phyloP scores from a whole-genome alignment of 1,140 invertebrate genomes.

The Steinernema feltiae region DNA sequence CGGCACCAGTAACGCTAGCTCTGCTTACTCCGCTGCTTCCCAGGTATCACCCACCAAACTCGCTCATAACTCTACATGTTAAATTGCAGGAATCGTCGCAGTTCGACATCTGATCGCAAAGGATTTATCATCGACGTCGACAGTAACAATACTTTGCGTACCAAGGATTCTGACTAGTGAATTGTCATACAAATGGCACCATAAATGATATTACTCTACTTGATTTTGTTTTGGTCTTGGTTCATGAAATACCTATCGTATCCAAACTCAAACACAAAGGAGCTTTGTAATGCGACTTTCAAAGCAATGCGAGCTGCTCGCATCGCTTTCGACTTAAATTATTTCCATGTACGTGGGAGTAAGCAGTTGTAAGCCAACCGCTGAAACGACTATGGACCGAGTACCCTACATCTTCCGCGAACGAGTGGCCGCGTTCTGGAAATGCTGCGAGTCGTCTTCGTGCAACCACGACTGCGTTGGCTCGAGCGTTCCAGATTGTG shows the following conservation, averaged over 20 bases:
- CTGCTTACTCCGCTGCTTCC: not conserved
- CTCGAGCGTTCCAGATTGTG: no score
- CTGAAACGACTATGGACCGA: no score
- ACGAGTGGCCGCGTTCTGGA: no score
- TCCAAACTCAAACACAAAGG: no score
- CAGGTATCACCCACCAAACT: not conserved
- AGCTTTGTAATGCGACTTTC: no score
- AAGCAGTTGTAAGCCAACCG: no score
- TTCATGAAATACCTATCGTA: not conserved
- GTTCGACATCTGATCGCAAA: not conserved
- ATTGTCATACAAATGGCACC: conserved; percentile 13
- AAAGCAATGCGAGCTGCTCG: no score
- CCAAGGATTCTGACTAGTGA: not conserved
- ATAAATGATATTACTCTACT: not conserved
- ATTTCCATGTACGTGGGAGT: no score
- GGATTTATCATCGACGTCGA: not conserved
- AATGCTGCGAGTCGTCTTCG: no score
- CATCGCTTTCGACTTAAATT: no score
- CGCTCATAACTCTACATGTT: not conserved
- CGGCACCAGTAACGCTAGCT: not conserved
- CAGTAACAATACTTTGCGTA: not conserved
- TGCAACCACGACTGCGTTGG: no score
- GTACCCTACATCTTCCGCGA: no score
- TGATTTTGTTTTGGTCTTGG: not conserved
- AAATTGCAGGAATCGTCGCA: not conserved